Base-by-base conservation (phyloP, 2,888 invertebrate genomes). In the Folsomia manolachei region DNA sequence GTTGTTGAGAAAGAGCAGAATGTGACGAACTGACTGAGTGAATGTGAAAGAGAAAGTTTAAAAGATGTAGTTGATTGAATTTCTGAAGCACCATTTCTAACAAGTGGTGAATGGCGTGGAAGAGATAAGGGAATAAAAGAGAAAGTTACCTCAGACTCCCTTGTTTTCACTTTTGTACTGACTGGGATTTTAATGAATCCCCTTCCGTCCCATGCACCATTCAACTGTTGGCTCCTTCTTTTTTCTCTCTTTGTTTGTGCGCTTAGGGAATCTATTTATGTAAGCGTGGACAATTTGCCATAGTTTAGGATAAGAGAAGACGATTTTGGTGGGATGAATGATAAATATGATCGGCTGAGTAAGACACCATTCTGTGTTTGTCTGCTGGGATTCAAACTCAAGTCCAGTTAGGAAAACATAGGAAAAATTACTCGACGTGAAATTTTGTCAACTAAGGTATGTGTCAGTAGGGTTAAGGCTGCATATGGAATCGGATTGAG, bases 51-150 rank as follows among this genome's bases (percentile, higher is more conserved):
- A 66, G 52, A 66, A 66, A 66, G 52, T 66, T 27, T 19, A 66
- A 66, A 52, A 52, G 65, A 66, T 60, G 24, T 53, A 67, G 60
- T 52, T 67, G 67, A 67, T 67, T 67, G 67, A 67, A 67, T 67
- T 67, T 67, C 24, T 23, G 56, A 11, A 60, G 24, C 60, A 53
- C 53, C 65, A 66, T 66, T 39, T 52, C 27, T 66, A 39, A 64
- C 64, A 64, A 66, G 65, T 66, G 65, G 65, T 52, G 65, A 66
- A 66, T 52, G 65, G 52, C 19, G 27, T 52, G 23, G 65, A 39
- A 52, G 64, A 66, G 65, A 66, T 23, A 26, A 64, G 27, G 25
- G 27, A 2, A 64, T 26, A 27, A 64, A 64, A 27, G 39, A 14
- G 39, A 39, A 39, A 39, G 39, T 39, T 39, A 56, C 19, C n/a